These are phyloP conservation scores for Vultur gryphus DNA, from an alignment of 2,797 vertebrate genomes.

Conservation along the genomic window DNA sequence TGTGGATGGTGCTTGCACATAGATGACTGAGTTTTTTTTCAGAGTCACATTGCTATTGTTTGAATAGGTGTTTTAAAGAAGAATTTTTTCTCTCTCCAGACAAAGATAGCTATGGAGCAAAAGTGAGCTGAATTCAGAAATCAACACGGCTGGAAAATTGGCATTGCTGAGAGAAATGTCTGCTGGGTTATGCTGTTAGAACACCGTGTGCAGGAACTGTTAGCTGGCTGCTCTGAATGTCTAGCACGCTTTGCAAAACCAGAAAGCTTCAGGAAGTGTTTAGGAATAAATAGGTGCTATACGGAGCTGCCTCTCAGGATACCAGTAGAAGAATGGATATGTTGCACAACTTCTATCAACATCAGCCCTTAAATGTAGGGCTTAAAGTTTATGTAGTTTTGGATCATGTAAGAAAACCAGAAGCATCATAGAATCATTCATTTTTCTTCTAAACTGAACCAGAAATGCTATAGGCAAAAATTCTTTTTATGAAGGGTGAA, in stretches of 20 bases:
- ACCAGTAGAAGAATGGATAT: neutral
- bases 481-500: neutral
- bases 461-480: neutral
- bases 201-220: neutral
- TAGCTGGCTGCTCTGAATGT: constrained; percentile 9
- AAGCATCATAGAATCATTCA: neutral
- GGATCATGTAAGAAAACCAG: neutral
- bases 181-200: neutral
- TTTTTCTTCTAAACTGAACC: neutral
- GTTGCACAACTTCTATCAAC: neutral
- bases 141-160: neutral
- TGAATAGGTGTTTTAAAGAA: neutral
- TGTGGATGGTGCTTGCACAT: neutral
- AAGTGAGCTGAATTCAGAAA: neutral
- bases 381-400: neutral
- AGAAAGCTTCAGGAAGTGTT: neutral
- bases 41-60: neutral
- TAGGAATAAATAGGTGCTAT: neutral
- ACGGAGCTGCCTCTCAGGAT: neutral
- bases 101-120: neutral
- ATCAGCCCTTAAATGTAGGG: neutral
- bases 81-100: neutral
- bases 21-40: neutral
- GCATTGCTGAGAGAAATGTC: neutral
- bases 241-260: neutral